A percentile compares a stretch with the other conserved stretches of the same genome.
Conservation (phyloP, 2,113 vertebrate genomes). For the Cinclus cinclus region DNA sequence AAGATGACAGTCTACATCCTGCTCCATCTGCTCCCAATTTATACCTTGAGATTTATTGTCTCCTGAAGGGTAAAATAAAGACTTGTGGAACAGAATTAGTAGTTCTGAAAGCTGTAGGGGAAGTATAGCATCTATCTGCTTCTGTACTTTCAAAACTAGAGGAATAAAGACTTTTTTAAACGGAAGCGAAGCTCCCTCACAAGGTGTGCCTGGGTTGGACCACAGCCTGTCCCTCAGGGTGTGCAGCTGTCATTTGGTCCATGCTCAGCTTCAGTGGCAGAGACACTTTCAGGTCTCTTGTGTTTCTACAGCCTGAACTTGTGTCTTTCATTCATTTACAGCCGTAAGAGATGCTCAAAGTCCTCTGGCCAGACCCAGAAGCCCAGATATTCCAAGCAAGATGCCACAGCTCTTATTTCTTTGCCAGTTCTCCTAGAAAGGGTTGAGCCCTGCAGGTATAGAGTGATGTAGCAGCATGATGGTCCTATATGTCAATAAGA, state of each 20-base stretch:
- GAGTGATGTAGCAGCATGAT: accelerated
- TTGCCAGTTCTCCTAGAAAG: not conserved
- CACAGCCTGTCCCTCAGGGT: not conserved
- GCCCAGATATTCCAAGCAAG: not conserved
- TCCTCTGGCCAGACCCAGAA: not conserved
- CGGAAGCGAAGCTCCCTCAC: not conserved
- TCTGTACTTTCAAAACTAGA: accelerated
- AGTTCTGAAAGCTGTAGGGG: not conserved
- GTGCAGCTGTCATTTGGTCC: accelerated
- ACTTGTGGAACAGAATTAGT: not conserved
- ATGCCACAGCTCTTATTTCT: not conserved
- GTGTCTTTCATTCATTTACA: not conserved
- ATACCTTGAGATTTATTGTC: not conserved
- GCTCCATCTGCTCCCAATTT: slow-evolving; percentile 23
- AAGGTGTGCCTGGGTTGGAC: not conserved
- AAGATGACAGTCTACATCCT: slow-evolving; percentile 19
- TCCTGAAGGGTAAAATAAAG: not conserved
- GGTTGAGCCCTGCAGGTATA: not conserved
- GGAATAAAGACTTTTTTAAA: not conserved
- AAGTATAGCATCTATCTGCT: not conserved
- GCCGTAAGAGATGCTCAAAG: accelerated
- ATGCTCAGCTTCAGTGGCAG: not conserved
- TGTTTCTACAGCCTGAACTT: not conserved
- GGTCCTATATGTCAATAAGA: not conserved
- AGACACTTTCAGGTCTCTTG: not conserved